These are phyloP conservation scores for Acyrthosiphon pisum DNA, from an alignment of 1,140 invertebrate species.

Conservation along the genomic window DNA sequence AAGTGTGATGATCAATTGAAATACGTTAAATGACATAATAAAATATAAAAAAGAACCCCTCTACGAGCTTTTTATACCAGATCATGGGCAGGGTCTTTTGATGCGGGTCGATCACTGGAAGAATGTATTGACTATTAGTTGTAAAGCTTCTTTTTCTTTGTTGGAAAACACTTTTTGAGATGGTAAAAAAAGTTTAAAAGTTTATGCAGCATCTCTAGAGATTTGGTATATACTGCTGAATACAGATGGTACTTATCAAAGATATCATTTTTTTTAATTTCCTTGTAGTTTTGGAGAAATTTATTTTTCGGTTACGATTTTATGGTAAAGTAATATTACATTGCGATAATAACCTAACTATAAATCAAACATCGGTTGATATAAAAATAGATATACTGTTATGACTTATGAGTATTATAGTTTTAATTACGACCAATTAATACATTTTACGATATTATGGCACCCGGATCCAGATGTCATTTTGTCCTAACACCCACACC, in stretches of 20 bases:
- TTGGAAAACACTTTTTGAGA: neutral
- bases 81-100: neutral
- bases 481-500: too few species aligned
- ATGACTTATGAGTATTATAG: neutral
- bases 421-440: neutral
- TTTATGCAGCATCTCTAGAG: neutral
- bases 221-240: neutral
- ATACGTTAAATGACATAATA: neutral
- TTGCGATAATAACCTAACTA: neutral
- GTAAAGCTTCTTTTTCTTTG: constrained; percentile 16
- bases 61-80: neutral
- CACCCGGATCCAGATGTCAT: too few species aligned
- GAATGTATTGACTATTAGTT: constrained; percentile 3
- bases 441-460: too few species aligned
- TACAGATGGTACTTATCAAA: neutral
- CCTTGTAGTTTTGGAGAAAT: neutral
- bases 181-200: neutral
- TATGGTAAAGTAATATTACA: neutral
- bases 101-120: neutral
- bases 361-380: neutral
- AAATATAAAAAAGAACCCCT: neutral
- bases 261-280: neutral
- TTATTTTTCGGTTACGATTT: neutral
- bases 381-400: neutral
- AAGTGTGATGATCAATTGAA: neutral